Evolutionary conservation across 1,140 invertebrate genomes (phyloP).

Genomic region (Coenobita brevimanus): DNA sequence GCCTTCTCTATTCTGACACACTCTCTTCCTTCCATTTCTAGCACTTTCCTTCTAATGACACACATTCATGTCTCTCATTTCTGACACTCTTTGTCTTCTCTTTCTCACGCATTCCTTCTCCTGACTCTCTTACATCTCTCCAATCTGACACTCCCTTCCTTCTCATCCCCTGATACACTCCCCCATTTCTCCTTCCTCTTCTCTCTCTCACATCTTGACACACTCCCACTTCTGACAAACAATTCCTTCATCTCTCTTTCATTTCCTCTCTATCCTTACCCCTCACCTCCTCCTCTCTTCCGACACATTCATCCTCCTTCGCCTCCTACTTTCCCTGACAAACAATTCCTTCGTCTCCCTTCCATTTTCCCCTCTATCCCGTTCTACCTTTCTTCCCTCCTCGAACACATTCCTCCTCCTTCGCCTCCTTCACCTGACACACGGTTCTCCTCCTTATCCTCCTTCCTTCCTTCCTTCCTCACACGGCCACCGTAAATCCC

Average conservation of each 20-base stretch:
- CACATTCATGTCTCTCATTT: too few species aligned
- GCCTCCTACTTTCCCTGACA: neutral
- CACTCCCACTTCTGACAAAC: neutral
- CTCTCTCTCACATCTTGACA: constrained; percentile 9
- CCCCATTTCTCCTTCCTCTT: constrained; percentile 24
- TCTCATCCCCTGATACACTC: constrained; percentile 13
- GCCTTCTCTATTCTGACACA: too few species aligned
- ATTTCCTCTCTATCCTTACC: constrained; percentile 9
- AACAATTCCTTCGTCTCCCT: neutral
- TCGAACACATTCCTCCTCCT: neutral
- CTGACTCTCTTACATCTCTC: neutral
- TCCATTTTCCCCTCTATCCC: neutral
- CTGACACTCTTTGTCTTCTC: neutral
- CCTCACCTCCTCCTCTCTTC: neutral
- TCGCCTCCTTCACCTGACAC: too few species aligned
- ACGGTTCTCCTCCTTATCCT: neutral
- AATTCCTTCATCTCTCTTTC: neutral
- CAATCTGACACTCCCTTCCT: neutral
- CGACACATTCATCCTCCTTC: neutral
- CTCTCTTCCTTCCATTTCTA: too few species aligned
- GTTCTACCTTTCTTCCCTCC: neutral
- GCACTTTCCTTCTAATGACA: too few species aligned
- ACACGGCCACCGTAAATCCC: neutral
- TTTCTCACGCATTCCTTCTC: neutral
- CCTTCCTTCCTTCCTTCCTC: constrained; percentile 2